Evolutionary conservation across 2,797 vertebrate genomes (phyloP), one percentile per base, ranked within the genome.

Genomic region (Tinamus major): DNA sequence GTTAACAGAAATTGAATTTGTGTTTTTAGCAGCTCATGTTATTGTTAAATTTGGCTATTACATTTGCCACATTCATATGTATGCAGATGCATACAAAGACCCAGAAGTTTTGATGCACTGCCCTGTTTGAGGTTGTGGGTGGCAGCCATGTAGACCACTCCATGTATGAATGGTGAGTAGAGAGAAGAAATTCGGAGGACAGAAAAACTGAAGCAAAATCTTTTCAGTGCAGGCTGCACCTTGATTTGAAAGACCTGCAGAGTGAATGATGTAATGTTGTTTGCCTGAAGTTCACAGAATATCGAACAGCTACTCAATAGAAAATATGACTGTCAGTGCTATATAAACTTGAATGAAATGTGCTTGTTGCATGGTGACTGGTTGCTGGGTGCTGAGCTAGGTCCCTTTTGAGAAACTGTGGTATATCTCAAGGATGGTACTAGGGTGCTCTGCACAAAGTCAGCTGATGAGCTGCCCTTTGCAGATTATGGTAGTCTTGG

Each of bases 401-500:
- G 8, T 8, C 41, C 75, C 0, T 0, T 42, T 48, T 7, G 55
- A 68, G 23, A n/a, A 79, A 18, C 9, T 9, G 8, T 68, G 27
- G 3, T 24, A 9, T 20, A 1, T 0, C 0, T 48, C 21, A 33
- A 35, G 29, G 6, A 81, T 35, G 31, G 29, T 3, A 51, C 5
- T 33, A 31, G 23, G 21, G 3, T 35, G 13, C 87, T 55, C 63
- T 77, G 39, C 29, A 35, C 29, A 33, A 58, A 81, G 17, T 51
- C 49, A 68, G 19, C 17, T 76, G 42, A 41, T 14, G 13, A 48
- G 27, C 35, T 46, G 20, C 31, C 2, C 5, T 7, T 10, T 18
- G 51, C 33, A 78, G 65, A 21, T 79, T 77, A 74, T 27, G 65
- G 35, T 39, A 23, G 19, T 58, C 39, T 78, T 68, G 53, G 49